Evolutionary conservation across 1,140 invertebrate genomes (phyloP).

Genomic region (Homarus americanus): DNA sequence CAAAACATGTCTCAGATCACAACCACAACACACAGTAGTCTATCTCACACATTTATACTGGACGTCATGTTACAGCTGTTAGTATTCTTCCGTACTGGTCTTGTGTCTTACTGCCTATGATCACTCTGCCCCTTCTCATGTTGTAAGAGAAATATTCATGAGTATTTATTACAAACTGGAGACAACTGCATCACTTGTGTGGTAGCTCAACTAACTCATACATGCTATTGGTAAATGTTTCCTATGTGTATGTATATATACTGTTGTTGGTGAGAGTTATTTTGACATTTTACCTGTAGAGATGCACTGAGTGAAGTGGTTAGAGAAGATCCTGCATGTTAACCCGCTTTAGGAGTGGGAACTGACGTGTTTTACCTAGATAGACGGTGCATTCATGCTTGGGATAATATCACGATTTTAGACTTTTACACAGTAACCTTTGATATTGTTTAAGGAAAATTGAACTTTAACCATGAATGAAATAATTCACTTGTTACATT

Average conservation of each 20-base stretch:
- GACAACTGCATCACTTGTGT: slow-evolving; percentile 58
- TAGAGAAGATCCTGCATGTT: background rate
- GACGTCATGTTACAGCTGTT: background rate
- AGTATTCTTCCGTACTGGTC: background rate
- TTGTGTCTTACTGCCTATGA: background rate
- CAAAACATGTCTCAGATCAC: background rate
- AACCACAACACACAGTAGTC: background rate
- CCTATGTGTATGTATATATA: background rate
- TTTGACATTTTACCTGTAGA: background rate
- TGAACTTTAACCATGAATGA: too few relatives aligned
- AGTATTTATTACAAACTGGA: background rate
- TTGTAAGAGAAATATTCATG: background rate
- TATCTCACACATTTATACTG: background rate
- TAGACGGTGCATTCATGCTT: background rate
- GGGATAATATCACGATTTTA: background rate
- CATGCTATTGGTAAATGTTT: background rate
- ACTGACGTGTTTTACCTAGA: background rate
- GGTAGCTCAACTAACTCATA: background rate
- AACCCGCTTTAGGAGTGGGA: background rate
- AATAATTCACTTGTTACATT: too few relatives aligned
- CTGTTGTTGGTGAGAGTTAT: too few relatives aligned
- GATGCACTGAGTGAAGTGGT: background rate
- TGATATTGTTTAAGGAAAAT: too few relatives aligned
- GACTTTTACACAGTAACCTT: background rate
- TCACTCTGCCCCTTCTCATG: background rate